phyloP scores from a whole-genome alignment of 1,140 invertebrate genomes.

The Lasaia peninsularis region DNA sequence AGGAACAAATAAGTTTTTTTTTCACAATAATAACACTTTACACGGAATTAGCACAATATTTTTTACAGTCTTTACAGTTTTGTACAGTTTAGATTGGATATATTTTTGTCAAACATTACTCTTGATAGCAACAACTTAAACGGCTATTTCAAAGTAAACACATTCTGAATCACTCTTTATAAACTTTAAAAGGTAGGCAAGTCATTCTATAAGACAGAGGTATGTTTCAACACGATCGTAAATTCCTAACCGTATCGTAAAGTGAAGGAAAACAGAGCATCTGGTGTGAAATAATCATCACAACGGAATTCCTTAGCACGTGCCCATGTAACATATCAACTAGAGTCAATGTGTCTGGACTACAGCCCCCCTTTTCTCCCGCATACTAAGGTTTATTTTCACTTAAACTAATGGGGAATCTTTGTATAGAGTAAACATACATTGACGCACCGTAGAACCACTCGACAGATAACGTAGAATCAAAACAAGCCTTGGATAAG shows the following conservation, averaged over 20 bases:
- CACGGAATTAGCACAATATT: too few relatives aligned
- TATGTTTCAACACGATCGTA: constrained; percentile 14
- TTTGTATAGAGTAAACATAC: constrained; percentile 19
- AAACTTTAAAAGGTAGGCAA: not conserved
- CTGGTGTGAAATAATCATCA: constrained; percentile 43
- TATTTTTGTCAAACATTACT: too few relatives aligned
- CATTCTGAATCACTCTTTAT: not conserved
- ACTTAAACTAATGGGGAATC: constrained; percentile 22
- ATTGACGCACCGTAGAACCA: constrained; percentile 21
- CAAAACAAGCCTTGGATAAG: constrained; percentile 41
- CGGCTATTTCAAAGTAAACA: not conserved
- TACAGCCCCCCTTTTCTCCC: constrained; percentile 41
- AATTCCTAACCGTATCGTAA: constrained; percentile 20
- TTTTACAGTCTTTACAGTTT: too few relatives aligned
- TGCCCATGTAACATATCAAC: constrained; percentile 36
- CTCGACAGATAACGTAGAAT: constrained; percentile 17
- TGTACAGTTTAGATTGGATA: too few relatives aligned
- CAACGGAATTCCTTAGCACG: constrained; percentile 40
- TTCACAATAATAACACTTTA: too few relatives aligned
- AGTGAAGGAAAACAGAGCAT: constrained; percentile 36
- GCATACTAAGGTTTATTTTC: constrained; percentile 30
- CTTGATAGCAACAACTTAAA: too few relatives aligned
- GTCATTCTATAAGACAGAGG: not conserved
- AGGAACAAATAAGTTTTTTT: too few relatives aligned
- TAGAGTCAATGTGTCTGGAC: constrained; percentile 40